Conservation (phyloP, 2,797 vertebrate genomes). For the Pangasius mekongensis region DNA sequence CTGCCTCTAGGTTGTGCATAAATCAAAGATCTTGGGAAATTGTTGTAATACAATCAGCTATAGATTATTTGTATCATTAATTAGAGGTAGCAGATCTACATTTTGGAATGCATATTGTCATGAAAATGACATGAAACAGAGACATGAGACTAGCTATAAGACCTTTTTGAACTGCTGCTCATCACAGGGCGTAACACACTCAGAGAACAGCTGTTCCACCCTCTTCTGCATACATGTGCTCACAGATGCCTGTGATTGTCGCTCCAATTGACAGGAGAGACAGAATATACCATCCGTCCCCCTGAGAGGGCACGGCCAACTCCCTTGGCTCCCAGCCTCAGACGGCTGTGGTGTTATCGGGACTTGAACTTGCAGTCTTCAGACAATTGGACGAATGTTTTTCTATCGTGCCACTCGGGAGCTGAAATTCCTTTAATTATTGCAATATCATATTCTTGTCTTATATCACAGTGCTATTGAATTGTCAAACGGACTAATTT, state of each 20-base stretch:
- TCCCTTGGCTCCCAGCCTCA: not conserved
- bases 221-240: not conserved
- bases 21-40: not conserved
- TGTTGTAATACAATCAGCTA: not conserved
- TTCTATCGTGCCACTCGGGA: not conserved
- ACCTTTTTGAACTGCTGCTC: not conserved
- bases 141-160: not conserved
- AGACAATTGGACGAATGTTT: not conserved
- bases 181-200: not conserved
- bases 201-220: not conserved
- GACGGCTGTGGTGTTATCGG: not conserved
- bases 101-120: not conserved
- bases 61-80: not conserved
- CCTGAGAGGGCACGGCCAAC: not conserved
- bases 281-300: not conserved
- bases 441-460: not conserved
- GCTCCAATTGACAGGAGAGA: not conserved
- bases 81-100: not conserved
- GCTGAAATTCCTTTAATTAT: not conserved
- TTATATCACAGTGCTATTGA: not conserved
- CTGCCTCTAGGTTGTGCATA: not conserved
- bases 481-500: not conserved
- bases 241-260: not conserved
- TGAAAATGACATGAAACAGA: not conserved
- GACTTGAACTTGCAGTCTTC: not conserved